Percentiles rank a stretch among this genome's conserved stretches.
These are phyloP conservation scores for Torymus tubicola DNA, from an alignment of 2,888 invertebrate species.

Conservation along the genomic window DNA sequence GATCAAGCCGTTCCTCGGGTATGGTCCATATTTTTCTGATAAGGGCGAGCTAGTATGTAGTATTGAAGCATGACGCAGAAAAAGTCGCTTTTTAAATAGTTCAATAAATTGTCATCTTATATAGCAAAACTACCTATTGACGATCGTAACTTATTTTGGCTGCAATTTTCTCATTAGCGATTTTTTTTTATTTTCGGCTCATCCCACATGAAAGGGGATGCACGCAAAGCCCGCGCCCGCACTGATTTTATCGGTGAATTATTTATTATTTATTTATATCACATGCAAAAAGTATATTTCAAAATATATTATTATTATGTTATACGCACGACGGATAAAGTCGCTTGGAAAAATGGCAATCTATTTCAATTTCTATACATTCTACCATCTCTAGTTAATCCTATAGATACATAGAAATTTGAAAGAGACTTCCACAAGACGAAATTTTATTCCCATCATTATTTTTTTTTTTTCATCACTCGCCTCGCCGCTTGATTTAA, in stretches of 20 bases:
- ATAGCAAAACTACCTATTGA: constrained; percentile 45
- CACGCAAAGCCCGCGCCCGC: neutral
- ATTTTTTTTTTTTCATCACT: constrained; percentile 6
- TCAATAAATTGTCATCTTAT: constrained; percentile 12
- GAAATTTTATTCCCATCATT: neutral
- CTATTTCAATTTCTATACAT: constrained; percentile 47
- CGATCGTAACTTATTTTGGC: constrained; percentile 37
- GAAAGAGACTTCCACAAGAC: constrained; percentile 38
- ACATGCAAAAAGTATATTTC: constrained; percentile 44
- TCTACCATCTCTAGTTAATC: constrained; percentile 11
- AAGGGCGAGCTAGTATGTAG: constrained; percentile 40
- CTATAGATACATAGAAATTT: constrained; percentile 41
- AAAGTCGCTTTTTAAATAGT: constrained; percentile 43
- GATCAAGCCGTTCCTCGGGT: constrained; percentile 39
- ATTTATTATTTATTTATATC: constrained; percentile 20
- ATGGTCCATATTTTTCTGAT: constrained; percentile 45
- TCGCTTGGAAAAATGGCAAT: constrained; percentile 32
- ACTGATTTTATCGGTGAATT: constrained; percentile 4
- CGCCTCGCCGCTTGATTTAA: neutral
- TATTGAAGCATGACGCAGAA: constrained; percentile 49
- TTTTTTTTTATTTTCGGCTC: neutral
- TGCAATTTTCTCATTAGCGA: neutral
- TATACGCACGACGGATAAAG: neutral
- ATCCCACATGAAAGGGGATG: neutral
- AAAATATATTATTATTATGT: constrained; percentile 45